phyloP scores from a whole-genome alignment of 2,888 invertebrate genomes.

The Agrochola circellaris region DNA sequence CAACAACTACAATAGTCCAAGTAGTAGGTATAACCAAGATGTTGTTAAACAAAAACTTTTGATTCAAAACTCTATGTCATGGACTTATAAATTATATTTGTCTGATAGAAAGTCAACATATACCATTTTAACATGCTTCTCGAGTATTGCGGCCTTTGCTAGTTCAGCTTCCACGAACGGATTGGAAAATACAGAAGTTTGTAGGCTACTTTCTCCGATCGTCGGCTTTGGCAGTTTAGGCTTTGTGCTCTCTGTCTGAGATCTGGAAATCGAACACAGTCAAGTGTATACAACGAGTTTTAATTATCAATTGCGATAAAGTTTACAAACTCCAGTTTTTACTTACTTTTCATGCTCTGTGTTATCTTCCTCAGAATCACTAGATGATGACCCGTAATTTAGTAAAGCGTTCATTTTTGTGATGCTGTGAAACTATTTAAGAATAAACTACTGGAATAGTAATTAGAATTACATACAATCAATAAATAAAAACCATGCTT shows the following conservation, averaged over 20 bases:
- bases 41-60: constrained; percentile 18
- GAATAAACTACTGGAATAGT: constrained; percentile 17
- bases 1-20: not conserved
- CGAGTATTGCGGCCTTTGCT: constrained; percentile 96
- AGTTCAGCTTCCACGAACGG: constrained; percentile 96
- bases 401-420: constrained; percentile 92
- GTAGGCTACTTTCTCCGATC: constrained; percentile 89
- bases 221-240: constrained; percentile 92
- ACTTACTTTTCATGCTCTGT: constrained; percentile 82
- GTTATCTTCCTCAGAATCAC: constrained; percentile 88
- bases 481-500: constrained; percentile 49
- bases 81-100: constrained; percentile 30
- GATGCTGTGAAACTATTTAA: constrained; percentile 23
- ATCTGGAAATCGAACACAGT: constrained; percentile 63
- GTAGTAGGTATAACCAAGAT: not conserved
- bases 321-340: constrained; percentile 15
- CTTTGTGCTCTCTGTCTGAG: constrained; percentile 70
- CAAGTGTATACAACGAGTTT: not conserved
- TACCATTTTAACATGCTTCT: constrained; percentile 98
- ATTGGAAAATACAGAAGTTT: constrained; percentile 96
- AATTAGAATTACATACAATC: constrained; percentile 22
- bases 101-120: constrained; percentile 89
- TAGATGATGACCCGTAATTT: constrained; percentile 91
- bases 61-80: constrained; percentile 34
- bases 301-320: constrained; percentile 3